Evolutionary conservation across 2,113 vertebrate species (phyloP), one percentile per base, ranked within the genome.

Genomic region (Dasyornis broadbenti): DNA sequence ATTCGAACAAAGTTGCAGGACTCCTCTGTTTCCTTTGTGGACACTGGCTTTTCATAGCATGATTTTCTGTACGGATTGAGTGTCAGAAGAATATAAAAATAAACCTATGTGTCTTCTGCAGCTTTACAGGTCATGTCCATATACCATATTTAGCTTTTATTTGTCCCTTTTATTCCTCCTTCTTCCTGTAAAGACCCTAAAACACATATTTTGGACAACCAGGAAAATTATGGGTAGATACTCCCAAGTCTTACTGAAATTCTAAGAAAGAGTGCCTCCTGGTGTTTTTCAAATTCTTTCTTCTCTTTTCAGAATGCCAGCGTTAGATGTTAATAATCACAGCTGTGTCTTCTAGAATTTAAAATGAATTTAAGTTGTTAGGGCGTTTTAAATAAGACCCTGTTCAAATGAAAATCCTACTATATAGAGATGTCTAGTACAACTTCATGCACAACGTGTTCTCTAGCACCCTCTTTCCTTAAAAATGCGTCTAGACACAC

Each of bases 361-460:
- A 59, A 59, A 75, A 15, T 4, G 1, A 0, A 0, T 21, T 94
- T 54, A 35, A 68, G 9, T 47, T 21, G 40, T 14, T 44, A 18
- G 5, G 7, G 22, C 15, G 61, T 75, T 89, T 28, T 23, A 3
- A 42, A 30, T 1, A n/a, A 50, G 80, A 60, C 7, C 4, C 11
- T 22, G 7, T n/a, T 60, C 28, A 42, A 65, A 26, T 12, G 19
- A 52, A 75, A 50, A 30, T 18, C 21, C 6, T 61, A 11, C 26
- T 33, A 0, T 45, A 15, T 19, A 17, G 6, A 56, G 6, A 14
- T 59, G 10, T 23, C 24, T 65, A 39, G 8, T 20, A 54, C 18
- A 45, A 35, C 39, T 53, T 69, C 4, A 13, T 40, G 3, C 0
- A 20, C 19, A 5, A 2, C 1, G 0, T 16, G 13, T 15, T 61